Base-by-base conservation (phyloP, 2,113 vertebrate species). In the Bucco capensis region DNA sequence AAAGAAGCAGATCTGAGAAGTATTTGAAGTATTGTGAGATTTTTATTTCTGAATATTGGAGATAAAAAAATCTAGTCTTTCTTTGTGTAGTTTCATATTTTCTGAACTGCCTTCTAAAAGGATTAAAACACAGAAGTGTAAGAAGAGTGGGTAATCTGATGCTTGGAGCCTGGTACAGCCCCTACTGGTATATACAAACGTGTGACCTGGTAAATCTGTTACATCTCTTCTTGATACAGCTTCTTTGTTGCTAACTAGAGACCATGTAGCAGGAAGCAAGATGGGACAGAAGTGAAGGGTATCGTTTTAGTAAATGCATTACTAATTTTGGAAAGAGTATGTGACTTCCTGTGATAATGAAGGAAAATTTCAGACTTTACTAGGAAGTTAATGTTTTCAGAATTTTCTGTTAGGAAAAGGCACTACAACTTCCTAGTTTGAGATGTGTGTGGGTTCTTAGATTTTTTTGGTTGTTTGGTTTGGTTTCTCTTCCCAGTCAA, bases 51-150 rank as follows among this genome's bases (percentile, higher is more conserved):
- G 44, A 27, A 24, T 64, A 30, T 8, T 1, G 1, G 25, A 73
- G 12, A 64, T 38, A 6, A 73, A 47, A 49, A 49, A 61, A 70
- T 64, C 19, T 38, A 21, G 19, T 24, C 14, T 67, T 14, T 64
- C 6, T 37, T 70, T 85, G 27, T 61, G 22, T 78, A 37, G 27
- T 56, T 51, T 64, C 3, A 1, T 28, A 14, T 61, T 47, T 87
- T 69, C 33, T 37, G 12, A 8, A 6, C 0, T 1, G 44, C 10
- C 0, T 1, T 54, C 22, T 60, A 50, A 14, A 40, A 73, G 37
- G n/a, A 28, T 27, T 31, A 82, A 69, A 72, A 15, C 40, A 56
- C 8, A 4, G 6, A 17, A 28, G 9, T 40, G 47, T 62, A 42
- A 53, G 40, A 74, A 19, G 9, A 6, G 2, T 37, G 11, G 19